A percentile compares a stretch with the other conserved stretches of the same genome.
Evolutionary conservation across 2,888 invertebrate species (phyloP).

Genomic region (Heliconius hortense): DNA sequence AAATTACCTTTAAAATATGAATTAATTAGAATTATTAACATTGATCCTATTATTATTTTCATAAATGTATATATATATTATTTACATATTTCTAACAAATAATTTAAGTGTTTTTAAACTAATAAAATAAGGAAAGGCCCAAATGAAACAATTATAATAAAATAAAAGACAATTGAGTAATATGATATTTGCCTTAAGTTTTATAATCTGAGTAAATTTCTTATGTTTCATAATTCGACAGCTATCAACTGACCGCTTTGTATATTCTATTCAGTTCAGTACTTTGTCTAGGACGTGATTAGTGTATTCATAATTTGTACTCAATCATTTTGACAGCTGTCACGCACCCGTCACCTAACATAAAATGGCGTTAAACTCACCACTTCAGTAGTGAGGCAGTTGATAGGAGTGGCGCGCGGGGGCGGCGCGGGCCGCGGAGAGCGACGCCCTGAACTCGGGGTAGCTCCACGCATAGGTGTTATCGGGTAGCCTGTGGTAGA

Average conservation of each 20-base stretch:
- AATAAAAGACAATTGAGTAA: not conserved
- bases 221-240: not conserved
- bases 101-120: not conserved
- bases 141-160: not conserved
- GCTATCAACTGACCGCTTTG: not conserved
- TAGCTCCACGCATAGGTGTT: constrained; percentile 72
- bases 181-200: not conserved
- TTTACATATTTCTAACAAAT: no score
- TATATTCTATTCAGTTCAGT: not conserved
- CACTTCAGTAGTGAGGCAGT: constrained; percentile 92
- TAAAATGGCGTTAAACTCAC: constrained; percentile 80
- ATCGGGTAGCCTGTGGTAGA: constrained; percentile 67
- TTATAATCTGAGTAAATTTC: not conserved
- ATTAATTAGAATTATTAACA: no score
- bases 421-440: constrained; percentile 74
- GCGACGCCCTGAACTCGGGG: constrained; percentile 64
- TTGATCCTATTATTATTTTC: not conserved
- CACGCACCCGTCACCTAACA: not conserved
- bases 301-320: not conserved
- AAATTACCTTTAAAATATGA: not conserved
- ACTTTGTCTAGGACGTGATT: not conserved
- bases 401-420: constrained; percentile 79
- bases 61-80: no score
- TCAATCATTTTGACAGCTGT: not conserved
- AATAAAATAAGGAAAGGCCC: not conserved